phyloP scores from a whole-genome alignment of 2,888 invertebrate species.

The Nebria brevicollis region DNA sequence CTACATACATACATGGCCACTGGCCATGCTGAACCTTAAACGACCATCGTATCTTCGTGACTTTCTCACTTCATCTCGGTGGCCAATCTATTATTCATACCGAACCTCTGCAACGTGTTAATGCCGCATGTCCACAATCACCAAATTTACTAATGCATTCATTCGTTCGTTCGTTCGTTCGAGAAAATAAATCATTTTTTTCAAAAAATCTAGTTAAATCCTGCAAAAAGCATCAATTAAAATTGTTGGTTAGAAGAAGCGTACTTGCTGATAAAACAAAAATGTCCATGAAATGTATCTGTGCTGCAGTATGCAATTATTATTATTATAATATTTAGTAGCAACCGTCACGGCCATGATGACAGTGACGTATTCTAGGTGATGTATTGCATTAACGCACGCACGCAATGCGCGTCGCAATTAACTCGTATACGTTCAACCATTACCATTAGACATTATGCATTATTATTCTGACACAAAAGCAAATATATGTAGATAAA shows the following conservation, averaged over 20 bases:
- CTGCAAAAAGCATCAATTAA: too few species aligned
- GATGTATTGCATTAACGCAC: slow-evolving; percentile 24
- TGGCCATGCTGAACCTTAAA: background rate
- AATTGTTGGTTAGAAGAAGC: too few species aligned
- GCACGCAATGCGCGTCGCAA: slow-evolving; percentile 7
- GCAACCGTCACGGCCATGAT: background rate
- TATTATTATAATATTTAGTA: background rate
- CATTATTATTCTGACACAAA: background rate
- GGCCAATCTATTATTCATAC: slow-evolving; percentile 28
- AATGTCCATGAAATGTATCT: too few species aligned
- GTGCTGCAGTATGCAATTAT: too few species aligned
- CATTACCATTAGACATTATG: background rate
- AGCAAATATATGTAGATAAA: background rate
- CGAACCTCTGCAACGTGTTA: slow-evolving; percentile 17
- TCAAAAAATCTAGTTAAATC: too few species aligned
- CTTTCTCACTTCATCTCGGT: slow-evolving; percentile 28
- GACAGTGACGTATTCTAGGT: slow-evolving; percentile 12
- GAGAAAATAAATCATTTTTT: too few species aligned
- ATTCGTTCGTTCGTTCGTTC: background rate
- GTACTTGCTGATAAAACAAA: too few species aligned
- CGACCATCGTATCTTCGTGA: slow-evolving; percentile 14
- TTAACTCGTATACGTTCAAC: background rate
- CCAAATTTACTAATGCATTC: background rate
- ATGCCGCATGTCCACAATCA: slow-evolving; percentile 5
- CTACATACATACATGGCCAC: slow-evolving; percentile 8